phyloP scores from a whole-genome alignment of 2,113 vertebrate genomes.

The Collichthys lucidus region DNA sequence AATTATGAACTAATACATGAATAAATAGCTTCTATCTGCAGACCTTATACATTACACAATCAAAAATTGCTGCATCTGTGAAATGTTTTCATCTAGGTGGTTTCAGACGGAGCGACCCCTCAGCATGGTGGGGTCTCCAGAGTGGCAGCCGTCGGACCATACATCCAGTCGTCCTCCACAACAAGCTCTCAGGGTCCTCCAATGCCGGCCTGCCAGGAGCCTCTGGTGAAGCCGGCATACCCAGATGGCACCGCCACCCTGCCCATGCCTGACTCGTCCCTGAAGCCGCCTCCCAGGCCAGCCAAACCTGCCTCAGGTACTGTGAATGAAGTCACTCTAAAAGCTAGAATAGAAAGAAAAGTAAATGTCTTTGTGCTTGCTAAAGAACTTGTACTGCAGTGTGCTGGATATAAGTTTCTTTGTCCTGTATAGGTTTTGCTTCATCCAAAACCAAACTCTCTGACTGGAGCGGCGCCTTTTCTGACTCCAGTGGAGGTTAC shows the following conservation, averaged over 20 bases:
- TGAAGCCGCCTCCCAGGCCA: conserved; percentile 71
- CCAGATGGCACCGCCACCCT: conserved; percentile 84
- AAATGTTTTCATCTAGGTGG: conserved; percentile 76
- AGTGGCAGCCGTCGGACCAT: conserved; percentile 94
- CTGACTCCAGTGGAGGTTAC: conserved; percentile 75
- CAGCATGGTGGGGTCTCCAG: conserved; percentile 85
- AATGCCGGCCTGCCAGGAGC: conserved; percentile 85
- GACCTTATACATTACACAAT: neutral
- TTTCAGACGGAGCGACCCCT: conserved; percentile 68
- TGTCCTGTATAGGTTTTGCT: conserved; percentile 49
- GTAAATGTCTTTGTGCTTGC: neutral
- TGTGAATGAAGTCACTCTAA: neutral
- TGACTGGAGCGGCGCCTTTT: conserved; percentile 82
- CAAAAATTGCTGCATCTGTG: neutral
- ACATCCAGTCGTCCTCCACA: conserved; percentile 88
- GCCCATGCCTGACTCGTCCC: conserved; percentile 80
- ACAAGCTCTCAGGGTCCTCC: conserved; percentile 85
- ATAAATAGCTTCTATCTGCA: neutral
- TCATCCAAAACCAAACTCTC: conserved; percentile 62
- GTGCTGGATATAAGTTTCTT: neutral
- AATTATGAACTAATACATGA: too few species aligned
- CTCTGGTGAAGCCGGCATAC: conserved; percentile 89
- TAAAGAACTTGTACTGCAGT: neutral
- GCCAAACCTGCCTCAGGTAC: conserved; percentile 74
- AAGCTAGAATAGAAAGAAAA: neutral